Evolutionary conservation across 2,113 vertebrate species (phyloP), one percentile per base, ranked within the genome.

Genomic region (Spheniscus mendiculus): DNA sequence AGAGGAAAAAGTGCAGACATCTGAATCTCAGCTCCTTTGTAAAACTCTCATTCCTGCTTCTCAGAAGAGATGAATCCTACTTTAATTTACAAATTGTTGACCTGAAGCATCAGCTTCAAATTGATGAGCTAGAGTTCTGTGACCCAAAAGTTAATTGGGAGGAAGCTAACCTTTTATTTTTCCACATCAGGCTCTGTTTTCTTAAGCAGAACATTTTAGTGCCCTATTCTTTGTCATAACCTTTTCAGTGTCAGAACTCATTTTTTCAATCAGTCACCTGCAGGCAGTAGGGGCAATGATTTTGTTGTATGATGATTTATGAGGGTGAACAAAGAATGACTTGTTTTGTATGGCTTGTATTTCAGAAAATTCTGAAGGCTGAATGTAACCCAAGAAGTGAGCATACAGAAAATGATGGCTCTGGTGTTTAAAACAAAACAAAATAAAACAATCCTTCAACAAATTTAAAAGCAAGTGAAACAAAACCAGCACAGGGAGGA

Each of bases 41-140:
- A 89, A 50, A 81, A 55, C 25, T 89, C 74, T 77, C 21, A 29
- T 91, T 85, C 44, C 52, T 23, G 16, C 52, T 44, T 80, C 50
- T 91, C 66, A 11, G 78, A 89, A 53, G 47, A 81, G 15, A 15
- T 15, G 45, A 78, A 83, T 23, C 4, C 42, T 79, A 38, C 58
- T 83, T 84, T 74, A 94, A 90, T 95, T 70, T 55, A 74, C 26
- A 70, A 61, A 63, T 47, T 83, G 74, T 83, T 95, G 59, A 94
- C 63, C 86, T 23, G 40, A 93, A 79, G 30, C 40, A 77, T 79
- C 70, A 67, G 21, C 63, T 58, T 89, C 47, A 96, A 79, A 69
- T 29, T 50, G 77, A 79, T 83, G 21, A 12, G 2, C 36, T 86
- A 47, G 62, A 79, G 22, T 77, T 89, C 71, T 66, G 15, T 86